A percentile compares a stretch with the other conserved stretches of the same genome.
phyloP scores from a whole-genome alignment of 1,140 invertebrate species.

The Agraylea sexmaculata region DNA sequence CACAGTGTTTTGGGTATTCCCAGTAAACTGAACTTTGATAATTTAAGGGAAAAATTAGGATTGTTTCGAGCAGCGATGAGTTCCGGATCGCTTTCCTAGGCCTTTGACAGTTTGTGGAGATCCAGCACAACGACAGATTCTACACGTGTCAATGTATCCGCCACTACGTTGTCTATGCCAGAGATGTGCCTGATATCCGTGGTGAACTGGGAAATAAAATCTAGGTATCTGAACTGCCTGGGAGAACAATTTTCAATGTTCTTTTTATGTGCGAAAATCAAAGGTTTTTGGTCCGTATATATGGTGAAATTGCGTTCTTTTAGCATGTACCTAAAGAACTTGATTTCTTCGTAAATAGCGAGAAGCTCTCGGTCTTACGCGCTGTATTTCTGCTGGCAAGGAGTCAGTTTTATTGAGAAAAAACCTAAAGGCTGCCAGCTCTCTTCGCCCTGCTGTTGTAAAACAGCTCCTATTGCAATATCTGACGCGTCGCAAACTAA shows the following conservation, averaged over 20 bases:
- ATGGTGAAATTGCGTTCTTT: background rate
- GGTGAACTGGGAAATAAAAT: too few relatives aligned
- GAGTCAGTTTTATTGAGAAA: constrained; percentile 21
- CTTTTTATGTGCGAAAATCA: too few relatives aligned
- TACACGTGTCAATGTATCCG: constrained; percentile 22
- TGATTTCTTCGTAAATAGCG: constrained; percentile 31
- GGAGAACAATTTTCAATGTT: constrained; percentile 15
- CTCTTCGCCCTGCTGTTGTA: constrained; percentile 22
- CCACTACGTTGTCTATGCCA: constrained; percentile 24
- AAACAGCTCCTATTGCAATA: constrained; percentile 24
- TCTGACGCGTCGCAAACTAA: constrained; percentile 30
- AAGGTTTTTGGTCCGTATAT: constrained; percentile 6
- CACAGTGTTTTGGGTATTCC: too few relatives aligned
- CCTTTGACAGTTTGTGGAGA: too few relatives aligned
- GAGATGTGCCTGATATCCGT: constrained; percentile 7
- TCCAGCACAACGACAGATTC: too few relatives aligned
- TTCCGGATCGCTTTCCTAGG: too few relatives aligned
- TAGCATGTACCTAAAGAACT: constrained; percentile 32
- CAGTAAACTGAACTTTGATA: too few relatives aligned
- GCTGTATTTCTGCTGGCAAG: constrained; percentile 24
- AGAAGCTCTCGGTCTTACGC: constrained; percentile 32
- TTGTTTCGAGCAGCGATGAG: too few relatives aligned
- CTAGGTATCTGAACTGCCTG: background rate
- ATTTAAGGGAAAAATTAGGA: too few relatives aligned
- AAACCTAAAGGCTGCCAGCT: constrained; percentile 22